Percentiles rank a stretch among this genome's conserved stretches.
phyloP scores from a whole-genome alignment of 2,888 invertebrate species.

The Drosophila lacicola region DNA sequence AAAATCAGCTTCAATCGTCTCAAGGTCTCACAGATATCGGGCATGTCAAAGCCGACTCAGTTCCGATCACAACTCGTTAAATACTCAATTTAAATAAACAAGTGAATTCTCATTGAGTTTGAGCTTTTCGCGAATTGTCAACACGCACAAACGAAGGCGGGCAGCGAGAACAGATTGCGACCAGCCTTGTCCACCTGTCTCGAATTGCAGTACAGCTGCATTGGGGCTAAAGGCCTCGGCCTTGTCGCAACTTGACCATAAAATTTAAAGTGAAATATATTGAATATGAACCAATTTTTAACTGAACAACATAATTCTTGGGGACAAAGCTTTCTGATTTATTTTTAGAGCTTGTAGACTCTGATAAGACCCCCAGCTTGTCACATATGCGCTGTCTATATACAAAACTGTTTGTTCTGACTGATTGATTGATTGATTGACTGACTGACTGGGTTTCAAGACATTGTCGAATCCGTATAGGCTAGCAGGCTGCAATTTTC shows the following conservation, averaged over 20 bases:
- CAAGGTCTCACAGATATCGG: no score
- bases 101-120: background rate
- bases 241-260: constrained; percentile 15
- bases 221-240: constrained; percentile 14
- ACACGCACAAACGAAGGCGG: constrained; percentile 18
- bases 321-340: background rate
- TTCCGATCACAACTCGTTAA: no score
- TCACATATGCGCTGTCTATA: no score
- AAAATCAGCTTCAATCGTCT: no score
- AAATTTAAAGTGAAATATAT: background rate
- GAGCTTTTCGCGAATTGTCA: background rate
- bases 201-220: constrained; percentile 37
- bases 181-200: constrained; percentile 39
- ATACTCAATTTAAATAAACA: no score
- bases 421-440: no score
- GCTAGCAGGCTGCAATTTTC: no score
- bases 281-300: background rate
- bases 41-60: no score
- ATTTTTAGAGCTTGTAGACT: background rate
- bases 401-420: no score
- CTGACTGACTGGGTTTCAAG: no score
- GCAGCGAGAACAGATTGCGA: background rate
- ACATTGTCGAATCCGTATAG: no score
- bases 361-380: no score
- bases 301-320: background rate